Conservation (phyloP, 2,888 invertebrate genomes). For the Clusia tigrina region DNA sequence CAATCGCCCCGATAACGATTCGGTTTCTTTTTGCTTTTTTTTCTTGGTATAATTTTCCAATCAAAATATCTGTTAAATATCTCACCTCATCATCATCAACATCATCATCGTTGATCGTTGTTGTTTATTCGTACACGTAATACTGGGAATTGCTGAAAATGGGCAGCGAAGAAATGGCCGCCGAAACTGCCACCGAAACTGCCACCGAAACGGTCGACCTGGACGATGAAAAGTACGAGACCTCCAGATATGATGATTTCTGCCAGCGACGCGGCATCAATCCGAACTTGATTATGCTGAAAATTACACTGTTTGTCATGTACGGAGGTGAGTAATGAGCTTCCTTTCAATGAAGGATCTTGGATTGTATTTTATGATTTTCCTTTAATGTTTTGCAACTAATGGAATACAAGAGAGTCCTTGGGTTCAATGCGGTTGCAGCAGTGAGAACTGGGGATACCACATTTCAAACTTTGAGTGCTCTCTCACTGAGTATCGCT, state of each 20-base stretch:
- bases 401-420: too few species aligned
- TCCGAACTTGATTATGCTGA: slow-evolving; percentile 80
- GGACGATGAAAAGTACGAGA: slow-evolving; percentile 49
- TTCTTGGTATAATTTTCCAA: too few species aligned
- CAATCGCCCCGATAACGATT: too few species aligned
- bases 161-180: slow-evolving; percentile 63
- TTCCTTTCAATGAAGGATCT: too few species aligned
- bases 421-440: too few species aligned
- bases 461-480: too few species aligned
- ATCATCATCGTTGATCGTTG: background rate
- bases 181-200: slow-evolving; percentile 49
- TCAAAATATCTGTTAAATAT: too few species aligned
- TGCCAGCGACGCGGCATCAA: slow-evolving; percentile 71
- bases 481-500: too few species aligned
- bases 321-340: slow-evolving; percentile 82
- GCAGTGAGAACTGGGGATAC: too few species aligned
- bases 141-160: slow-evolving; percentile 44
- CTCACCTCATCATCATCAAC: slow-evolving; percentile 27
- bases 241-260: slow-evolving; percentile 58
- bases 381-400: too few species aligned
- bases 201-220: slow-evolving; percentile 46
- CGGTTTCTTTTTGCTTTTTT: too few species aligned
- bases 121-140: background rate
- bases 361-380: too few species aligned
- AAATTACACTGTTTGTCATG: slow-evolving; percentile 83